Conservation (phyloP, 2,113 vertebrate species). For the Aleadryas rufinucha region DNA sequence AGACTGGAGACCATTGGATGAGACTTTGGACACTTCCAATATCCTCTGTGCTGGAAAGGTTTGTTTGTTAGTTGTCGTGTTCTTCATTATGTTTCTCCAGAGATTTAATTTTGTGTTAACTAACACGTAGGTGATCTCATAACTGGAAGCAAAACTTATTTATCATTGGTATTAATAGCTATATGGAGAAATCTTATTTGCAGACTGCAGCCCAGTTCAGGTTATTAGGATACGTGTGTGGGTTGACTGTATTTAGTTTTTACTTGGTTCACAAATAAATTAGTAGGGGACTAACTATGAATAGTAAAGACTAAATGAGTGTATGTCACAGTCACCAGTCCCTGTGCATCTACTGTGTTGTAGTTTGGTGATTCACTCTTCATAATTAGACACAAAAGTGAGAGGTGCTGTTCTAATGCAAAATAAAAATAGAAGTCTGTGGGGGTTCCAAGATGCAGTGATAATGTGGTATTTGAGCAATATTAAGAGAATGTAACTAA, state of each 20-base stretch:
- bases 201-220: neutral
- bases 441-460: neutral
- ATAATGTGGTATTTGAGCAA: neutral
- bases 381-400: neutral
- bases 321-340: neutral
- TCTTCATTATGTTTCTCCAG: neutral
- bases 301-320: neutral
- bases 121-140: neutral
- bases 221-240: neutral
- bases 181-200: neutral
- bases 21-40: slow-evolving; percentile 87
- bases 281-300: neutral
- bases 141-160: neutral
- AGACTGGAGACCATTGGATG: slow-evolving; percentile 90
- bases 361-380: neutral
- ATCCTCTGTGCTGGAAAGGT: slow-evolving; percentile 96
- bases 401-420: neutral
- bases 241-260: neutral
- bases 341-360: neutral
- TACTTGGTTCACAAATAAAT: neutral
- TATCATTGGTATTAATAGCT: neutral
- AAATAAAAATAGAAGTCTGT: neutral
- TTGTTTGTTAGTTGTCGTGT: neutral
- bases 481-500: neutral
- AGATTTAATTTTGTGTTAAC: neutral